Evolutionary conservation across 2,888 invertebrate genomes (phyloP), one percentile per base, ranked within the genome.

Genomic region (Drosophila paranaensis): DNA sequence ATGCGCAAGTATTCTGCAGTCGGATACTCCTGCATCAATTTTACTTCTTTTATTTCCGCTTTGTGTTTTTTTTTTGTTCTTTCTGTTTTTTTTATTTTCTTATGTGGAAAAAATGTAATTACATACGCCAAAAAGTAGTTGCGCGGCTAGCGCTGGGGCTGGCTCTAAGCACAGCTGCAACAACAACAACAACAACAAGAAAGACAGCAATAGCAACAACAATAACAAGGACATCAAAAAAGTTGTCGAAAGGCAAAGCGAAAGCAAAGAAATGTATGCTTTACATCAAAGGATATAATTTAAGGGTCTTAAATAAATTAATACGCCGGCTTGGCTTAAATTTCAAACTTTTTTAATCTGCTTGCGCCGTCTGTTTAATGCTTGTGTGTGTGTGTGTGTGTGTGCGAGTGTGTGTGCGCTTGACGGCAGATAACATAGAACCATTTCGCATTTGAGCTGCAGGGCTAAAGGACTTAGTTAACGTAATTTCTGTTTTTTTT

Each of bases 231-330:
- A 53, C 53, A 53, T 39, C 16, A 35, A 46, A 57, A 39, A 73
- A 55, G 76, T 54, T 69, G 74, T 61, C n/a, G 53, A 61, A 66
- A 51, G 57, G 65, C 57, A 37, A 51, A 57, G 64, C 75, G 62
- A 30, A 30, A 54, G 79, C 70, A 74, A 82, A 74, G 83, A 72
- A 82, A 70, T 87, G 71, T 86, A 76, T 84, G 83, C 81, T 74
- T 67, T 77, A 89, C 84, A 84, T 84, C 84, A 84, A 84, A 84
- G 84, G 89, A 84, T 89, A 87, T 89, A 85, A 89, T 89, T 89
- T 82, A 86, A 78, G 88, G 90, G 89, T 82, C 86, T 86, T 86
- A 86, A 88, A 86, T 89, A 89, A 86, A 86, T 86, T 88, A 86
- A 85, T 89, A 80, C 82, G 78, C 57, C 67, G 82, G 82, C 69